Base-by-base conservation (phyloP, 2,797 vertebrate species). In the Tamandua tetradactyla region DNA sequence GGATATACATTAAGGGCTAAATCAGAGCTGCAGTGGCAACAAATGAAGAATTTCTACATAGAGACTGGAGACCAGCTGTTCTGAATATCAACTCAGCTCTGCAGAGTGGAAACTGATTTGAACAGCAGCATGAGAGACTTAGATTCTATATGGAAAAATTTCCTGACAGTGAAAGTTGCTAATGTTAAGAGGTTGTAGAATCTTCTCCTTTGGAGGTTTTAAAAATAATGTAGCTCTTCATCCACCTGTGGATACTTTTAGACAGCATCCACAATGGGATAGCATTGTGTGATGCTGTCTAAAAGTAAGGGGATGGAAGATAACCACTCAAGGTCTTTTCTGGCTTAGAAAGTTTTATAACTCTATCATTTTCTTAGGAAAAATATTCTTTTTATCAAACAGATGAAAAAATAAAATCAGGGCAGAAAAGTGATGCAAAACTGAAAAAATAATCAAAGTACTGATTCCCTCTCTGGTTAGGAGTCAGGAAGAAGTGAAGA, bases 41-140 rank as follows among this genome's bases (percentile, higher is more conserved):
- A 88, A 95, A 92, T 95, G 93, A 96, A 95, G 89, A 95, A 95
- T 95, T 93, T 95, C 93, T 93, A 59, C 82, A 68, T 49, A 62
- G 91, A 94, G 42, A 80, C 74, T 2, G 23, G 93, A 87, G 95
- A 95, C 72, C 93, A 94, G 93, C 94, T 96, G 59, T 95, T 96
- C 68, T 86, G 78, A 84, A 57, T 91, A 91, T 91, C 4, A 1
- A 91, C 85, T 95, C 74, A 82, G 86, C 82, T 93, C 57, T 95
- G 91, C 82, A 40, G 61, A 96, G 87, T 81, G 47, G 87, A 92
- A 95, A 84, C 75, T 76, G 93, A 97, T 96, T 93, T 95, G 81
- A 94, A 82, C 87, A 80, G 49, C 88, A 96, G 81, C 55, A 37
- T 61, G 78, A 59, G 78, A 97, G 92, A 92, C 87, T 82, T 93